These are phyloP conservation scores for Calycopis cecrops DNA, from an alignment of 1,140 invertebrate genomes.

Conservation along the genomic window DNA sequence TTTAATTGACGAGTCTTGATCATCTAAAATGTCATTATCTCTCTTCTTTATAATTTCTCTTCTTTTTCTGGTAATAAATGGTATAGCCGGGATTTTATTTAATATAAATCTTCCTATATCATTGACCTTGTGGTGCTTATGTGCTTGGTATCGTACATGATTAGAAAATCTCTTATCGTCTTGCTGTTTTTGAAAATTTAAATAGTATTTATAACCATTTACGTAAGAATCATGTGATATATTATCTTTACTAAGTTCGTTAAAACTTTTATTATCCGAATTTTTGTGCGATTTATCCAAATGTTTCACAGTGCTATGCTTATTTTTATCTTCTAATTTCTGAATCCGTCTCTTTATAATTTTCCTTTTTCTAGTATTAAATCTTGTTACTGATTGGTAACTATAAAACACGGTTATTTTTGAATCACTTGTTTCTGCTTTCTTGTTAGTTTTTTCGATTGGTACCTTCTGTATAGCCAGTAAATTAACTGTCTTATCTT, in stretches of 20 bases:
- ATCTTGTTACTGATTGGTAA: too few species aligned
- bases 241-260: constrained; percentile 47
- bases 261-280: constrained; percentile 28
- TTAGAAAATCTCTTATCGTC: constrained; percentile 49
- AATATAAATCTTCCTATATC: constrained; percentile 65
- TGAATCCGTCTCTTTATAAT: too few species aligned
- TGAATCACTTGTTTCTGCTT: too few species aligned
- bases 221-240: constrained; percentile 55
- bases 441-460: too few species aligned
- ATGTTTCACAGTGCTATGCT: background rate
- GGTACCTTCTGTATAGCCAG: too few species aligned
- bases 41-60: constrained; percentile 43
- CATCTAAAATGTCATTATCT: constrained; percentile 46
- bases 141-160: constrained; percentile 54
- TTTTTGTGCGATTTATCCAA: constrained; percentile 6
- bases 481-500: too few species aligned
- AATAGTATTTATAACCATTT: constrained; percentile 59
- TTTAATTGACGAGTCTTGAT: constrained; percentile 56
- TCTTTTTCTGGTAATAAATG: constrained; percentile 29
- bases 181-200: constrained; percentile 54
- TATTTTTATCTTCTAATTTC: background rate
- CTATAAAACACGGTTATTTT: too few species aligned
- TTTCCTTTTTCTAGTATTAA: too few species aligned
- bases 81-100: constrained; percentile 46
- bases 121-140: constrained; percentile 60